Evolutionary conservation across 2,888 invertebrate species (phyloP), one percentile per base, ranked within the genome.

Genomic region (Anorthoa munda): DNA sequence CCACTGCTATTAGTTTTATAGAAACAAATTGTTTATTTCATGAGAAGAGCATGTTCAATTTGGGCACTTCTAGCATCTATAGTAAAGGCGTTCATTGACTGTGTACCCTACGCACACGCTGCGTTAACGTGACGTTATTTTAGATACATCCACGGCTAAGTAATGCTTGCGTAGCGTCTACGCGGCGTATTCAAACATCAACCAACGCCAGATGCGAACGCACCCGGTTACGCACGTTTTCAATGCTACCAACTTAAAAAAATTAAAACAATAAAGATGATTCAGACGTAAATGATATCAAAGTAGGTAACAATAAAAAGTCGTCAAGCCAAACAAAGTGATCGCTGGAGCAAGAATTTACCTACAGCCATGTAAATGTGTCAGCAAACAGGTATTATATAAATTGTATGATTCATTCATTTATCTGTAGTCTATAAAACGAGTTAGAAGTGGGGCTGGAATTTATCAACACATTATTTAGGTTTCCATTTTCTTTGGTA

Each of bases 351-450:
- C 82, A 82, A 81, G 69, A 84, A 83, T 87, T 81, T 81, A 80
- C 65, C 60, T 77, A 82, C 65, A 68, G 53, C 72, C 66, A 74
- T 61, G 21, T 67, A 70, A 84, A 83, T 64, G 66, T 67, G 79
- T 60, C 69, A 82, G 46, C 73, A 82, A 76, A 88, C 88, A 70
- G 63, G 88, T 88, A 87, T 81, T 73, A 64, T 81, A 84, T 74
- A 73, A 82, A 51, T 64, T 56, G 63, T 31, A 31, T 69, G 77
- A 86, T 81, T 82, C 58, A 81, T 66, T 78, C 48, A 77, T 82
- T 79, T 85, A 80, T 75, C 71, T 72, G 65, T 69, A 72, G 64
- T 51, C 23, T 55, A 48, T 15, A 11, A 48, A 39, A 50, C 18
- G 13, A 26, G n/a, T 23, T 56, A 39, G 39, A 45, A 55, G 4